These are phyloP conservation scores for Corythucha ciliata DNA, from an alignment of 2,888 invertebrate genomes.

Conservation along the genomic window DNA sequence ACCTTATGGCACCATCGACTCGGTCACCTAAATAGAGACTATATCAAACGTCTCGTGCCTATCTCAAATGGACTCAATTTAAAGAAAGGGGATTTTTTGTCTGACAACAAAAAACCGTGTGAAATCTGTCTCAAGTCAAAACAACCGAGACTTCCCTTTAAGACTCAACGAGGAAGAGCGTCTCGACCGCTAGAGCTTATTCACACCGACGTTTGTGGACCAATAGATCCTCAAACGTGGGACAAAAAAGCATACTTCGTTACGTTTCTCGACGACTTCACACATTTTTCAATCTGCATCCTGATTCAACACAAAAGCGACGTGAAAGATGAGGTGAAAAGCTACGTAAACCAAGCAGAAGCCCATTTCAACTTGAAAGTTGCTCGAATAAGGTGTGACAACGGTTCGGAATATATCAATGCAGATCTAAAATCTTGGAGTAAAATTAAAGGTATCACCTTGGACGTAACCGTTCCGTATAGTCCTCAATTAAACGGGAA, in stretches of 20 bases:
- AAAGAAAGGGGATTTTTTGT: background rate
- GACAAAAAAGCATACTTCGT: constrained; percentile 9
- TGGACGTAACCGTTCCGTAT: constrained; percentile 12
- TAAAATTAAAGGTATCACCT: constrained; percentile 5
- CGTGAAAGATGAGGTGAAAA: background rate
- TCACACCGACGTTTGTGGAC: constrained; percentile 11
- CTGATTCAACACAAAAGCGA: constrained; percentile 5
- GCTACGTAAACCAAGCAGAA: constrained; percentile 7
- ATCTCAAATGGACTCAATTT: constrained; percentile 7
- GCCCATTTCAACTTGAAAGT: constrained; percentile 5
- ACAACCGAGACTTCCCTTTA: constrained; percentile 6
- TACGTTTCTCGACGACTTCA: constrained; percentile 5
- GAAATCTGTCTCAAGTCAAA: constrained; percentile 13
- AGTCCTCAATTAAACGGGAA: constrained; percentile 12
- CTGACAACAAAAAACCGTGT: background rate
- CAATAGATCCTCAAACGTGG: constrained; percentile 3
- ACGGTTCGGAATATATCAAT: background rate
- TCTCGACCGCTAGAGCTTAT: constrained; percentile 7
- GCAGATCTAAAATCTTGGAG: constrained; percentile 10
- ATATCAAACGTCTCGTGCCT: constrained; percentile 7
- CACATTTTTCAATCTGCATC: background rate
- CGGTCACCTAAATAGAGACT: constrained; percentile 2
- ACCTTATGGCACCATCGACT: too few relatives aligned
- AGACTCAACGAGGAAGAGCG: background rate
- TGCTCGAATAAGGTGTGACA: constrained; percentile 5